Percentiles rank a stretch among this genome's conserved stretches.
Conservation (phyloP, 2,113 vertebrate genomes). For the Mesocricetus auratus region DNA sequence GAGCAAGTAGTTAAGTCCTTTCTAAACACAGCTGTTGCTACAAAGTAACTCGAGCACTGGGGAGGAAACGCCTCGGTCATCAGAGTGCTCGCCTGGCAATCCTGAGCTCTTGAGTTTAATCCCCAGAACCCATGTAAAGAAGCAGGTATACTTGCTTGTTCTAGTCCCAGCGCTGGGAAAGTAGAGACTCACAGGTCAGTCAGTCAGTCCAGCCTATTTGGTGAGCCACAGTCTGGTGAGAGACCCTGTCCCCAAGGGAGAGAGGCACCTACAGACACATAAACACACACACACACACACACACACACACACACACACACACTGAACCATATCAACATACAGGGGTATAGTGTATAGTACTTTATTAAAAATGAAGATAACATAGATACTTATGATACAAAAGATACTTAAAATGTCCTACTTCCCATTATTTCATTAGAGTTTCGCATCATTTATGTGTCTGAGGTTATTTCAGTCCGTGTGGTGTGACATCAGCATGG, state of each 20-base stretch:
- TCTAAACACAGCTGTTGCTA: neutral
- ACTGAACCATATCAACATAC: neutral
- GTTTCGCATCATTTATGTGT: neutral
- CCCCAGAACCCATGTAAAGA: neutral
- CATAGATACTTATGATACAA: too few species aligned
- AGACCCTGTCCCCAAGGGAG: neutral
- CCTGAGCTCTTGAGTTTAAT: neutral
- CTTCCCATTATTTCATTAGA: neutral
- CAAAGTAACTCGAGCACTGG: neutral
- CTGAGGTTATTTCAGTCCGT: neutral
- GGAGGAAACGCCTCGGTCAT: neutral
- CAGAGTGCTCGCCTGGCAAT: neutral
- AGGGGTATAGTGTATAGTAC: neutral
- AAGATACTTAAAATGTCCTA: neutral
- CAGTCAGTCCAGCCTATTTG: neutral
- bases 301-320: neutral
- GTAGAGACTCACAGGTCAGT: neutral
- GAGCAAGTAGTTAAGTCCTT: neutral
- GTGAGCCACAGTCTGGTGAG: neutral
- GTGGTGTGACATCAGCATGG: neutral
- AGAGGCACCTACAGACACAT: neutral
- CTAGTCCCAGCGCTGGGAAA: neutral
- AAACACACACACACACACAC: neutral
- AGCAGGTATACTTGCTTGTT: too few species aligned
- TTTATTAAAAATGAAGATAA: constrained; percentile 59